Evolutionary conservation across 2,888 invertebrate species (phyloP), one percentile per base, ranked within the genome.

Genomic region (Linnaemya tessellans): DNA sequence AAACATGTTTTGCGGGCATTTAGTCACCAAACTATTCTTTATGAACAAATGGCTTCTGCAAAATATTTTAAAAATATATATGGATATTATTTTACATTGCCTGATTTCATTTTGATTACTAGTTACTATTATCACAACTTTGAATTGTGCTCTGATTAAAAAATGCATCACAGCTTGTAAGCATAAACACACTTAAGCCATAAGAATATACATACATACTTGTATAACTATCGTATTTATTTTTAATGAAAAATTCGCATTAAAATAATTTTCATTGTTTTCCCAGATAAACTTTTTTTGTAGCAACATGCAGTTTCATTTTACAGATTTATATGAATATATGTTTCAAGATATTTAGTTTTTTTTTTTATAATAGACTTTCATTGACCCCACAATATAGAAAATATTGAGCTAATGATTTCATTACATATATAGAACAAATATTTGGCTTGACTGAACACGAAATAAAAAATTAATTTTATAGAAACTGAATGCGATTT

Each of bases 151-250:
- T 38, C 18, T 38, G 38, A 60, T 60, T 18, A 20, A 43, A 43
- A 41, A 64, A 20, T 22, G 38, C 20, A 51, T 18, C 9, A 11
- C 15, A 20, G 51, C 11, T 35, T 1, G 15, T 0, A 56, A 70
- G 10, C 54, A 51, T 38, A 35, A 41, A 54, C 54, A 70, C 15
- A 54, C 22, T 18, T 35, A 35, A 70, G 25, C 46, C 5, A 38
- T 20, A 70, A 56, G 56, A 22, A 35, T 10, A 70, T n/a, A 41
- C 8, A 38, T 4, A 38, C 38, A 35, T n/a, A n/a, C n/a, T n/a
- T n/a, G n/a, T n/a, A n/a, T 8, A 70, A 75, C 68, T 64, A 60
- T 30, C n/a, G 25, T 43, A 41, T 62, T 81, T 70, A 70, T 22
- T 51, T 70, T 68, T 62, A 8, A 22, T 62, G 43, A 58, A 15